These are phyloP conservation scores for Trichomalopsis sarcophagae DNA, from an alignment of 1,140 invertebrate genomes.

Conservation along the genomic window DNA sequence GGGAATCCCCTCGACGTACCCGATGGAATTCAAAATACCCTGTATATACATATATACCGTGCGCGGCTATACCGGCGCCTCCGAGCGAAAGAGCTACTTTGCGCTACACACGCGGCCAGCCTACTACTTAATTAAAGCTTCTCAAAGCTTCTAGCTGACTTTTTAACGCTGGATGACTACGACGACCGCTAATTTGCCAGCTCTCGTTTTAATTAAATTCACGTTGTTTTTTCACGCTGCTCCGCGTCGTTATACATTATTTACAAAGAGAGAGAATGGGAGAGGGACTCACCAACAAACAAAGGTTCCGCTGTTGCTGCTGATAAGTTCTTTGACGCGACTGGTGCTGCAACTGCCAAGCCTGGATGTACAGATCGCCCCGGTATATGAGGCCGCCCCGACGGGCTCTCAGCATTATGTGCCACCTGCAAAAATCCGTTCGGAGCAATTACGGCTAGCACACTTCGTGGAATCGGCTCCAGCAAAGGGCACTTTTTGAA, in stretches of 20 bases:
- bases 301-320: constrained; percentile 68
- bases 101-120: not conserved
- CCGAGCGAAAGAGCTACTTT: not conserved
- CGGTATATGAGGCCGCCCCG: constrained; percentile 72
- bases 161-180: not conserved
- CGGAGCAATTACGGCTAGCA: not conserved
- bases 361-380: constrained; percentile 73
- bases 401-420: constrained; percentile 69
- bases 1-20: not conserved
- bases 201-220: not conserved
- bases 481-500: not conserved
- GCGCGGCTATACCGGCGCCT: not conserved
- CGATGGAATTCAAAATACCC: constrained; percentile 29
- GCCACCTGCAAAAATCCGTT: constrained; percentile 66
- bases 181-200: not conserved
- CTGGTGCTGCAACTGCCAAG: constrained; percentile 73
- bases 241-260: not conserved
- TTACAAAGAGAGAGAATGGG: no score
- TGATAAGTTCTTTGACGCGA: constrained; percentile 66
- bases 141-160: not conserved
- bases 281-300: constrained; percentile 65
- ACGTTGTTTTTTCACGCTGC: not conserved
- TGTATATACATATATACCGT: not conserved
- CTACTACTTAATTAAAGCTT: not conserved
- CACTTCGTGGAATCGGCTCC: not conserved